phyloP scores from a whole-genome alignment of 2,888 invertebrate species.

The Drosophila pseudotakahashii region DNA sequence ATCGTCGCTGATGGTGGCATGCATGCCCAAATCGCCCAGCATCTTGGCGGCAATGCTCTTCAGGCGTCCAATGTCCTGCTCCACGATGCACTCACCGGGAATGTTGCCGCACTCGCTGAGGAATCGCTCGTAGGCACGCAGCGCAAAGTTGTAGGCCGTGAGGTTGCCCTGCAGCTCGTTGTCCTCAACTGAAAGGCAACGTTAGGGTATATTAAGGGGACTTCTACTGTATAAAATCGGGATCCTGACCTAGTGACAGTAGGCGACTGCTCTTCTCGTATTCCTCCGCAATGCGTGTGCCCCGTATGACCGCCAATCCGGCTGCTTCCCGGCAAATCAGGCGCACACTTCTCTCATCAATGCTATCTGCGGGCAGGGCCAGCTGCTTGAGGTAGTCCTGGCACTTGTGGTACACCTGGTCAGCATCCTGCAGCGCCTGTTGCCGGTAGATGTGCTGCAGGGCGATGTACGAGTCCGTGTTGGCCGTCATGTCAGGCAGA shows the following conservation, averaged over 20 bases:
- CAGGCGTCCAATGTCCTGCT: constrained; percentile 94
- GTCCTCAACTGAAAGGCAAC: constrained; percentile 86
- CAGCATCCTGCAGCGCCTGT: constrained; percentile 93
- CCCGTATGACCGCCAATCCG: constrained; percentile 91
- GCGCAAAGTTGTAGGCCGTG: constrained; percentile 94
- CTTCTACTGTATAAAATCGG: not conserved
- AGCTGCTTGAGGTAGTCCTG: constrained; percentile 91
- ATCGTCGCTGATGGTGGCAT: constrained; percentile 93
- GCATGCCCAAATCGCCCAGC: constrained; percentile 93
- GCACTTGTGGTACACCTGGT: constrained; percentile 91
- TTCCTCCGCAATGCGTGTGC: constrained; percentile 92
- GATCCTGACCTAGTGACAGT: constrained; percentile 85
- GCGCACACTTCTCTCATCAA: constrained; percentile 92
- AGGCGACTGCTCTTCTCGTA: constrained; percentile 88
- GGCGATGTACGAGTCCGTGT: constrained; percentile 94
- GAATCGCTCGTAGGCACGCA: constrained; percentile 96
- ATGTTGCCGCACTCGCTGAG: constrained; percentile 93
- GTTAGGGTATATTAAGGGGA: accelerated
- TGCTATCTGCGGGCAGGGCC: constrained; percentile 89
- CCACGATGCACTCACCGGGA: constrained; percentile 95
- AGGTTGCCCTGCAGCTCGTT: constrained; percentile 93
- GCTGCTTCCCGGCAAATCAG: constrained; percentile 95
- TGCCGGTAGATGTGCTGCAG: constrained; percentile 94
- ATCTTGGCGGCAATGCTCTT: constrained; percentile 91
- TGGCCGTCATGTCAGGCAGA: constrained; percentile 98